Percentiles rank a stretch among this genome's conserved stretches.
phyloP scores from a whole-genome alignment of 2,888 invertebrate species.

The Ferrisia virgata region DNA sequence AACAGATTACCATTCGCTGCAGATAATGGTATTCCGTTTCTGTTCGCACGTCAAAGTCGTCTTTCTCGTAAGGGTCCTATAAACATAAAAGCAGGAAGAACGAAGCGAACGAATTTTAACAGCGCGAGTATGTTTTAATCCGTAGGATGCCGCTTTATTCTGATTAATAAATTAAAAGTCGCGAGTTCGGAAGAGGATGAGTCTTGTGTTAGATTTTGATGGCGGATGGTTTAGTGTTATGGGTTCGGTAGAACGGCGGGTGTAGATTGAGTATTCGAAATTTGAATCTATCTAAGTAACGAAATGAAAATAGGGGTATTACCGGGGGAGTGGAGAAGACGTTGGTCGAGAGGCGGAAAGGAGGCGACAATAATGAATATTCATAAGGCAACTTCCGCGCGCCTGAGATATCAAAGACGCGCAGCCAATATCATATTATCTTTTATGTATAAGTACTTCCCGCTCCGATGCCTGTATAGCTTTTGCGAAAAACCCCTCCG shows the following conservation, averaged over 20 bases:
- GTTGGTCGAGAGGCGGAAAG: not conserved
- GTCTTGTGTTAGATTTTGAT: constrained; percentile 35
- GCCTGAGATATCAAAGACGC: constrained; percentile 38
- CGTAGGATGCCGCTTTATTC: constrained; percentile 42
- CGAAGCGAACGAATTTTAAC: constrained; percentile 37
- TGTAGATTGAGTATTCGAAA: constrained; percentile 44
- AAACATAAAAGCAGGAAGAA: constrained; percentile 34
- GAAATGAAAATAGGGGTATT: constrained; percentile 38
- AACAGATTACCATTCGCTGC: constrained; percentile 22
- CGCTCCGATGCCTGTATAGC: constrained; percentile 32
- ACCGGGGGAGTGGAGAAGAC: constrained; percentile 10
- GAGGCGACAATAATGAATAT: constrained; percentile 48
- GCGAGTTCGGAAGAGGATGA: constrained; percentile 41
- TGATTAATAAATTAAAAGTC: constrained; percentile 46
- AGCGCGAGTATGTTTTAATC: constrained; percentile 42
- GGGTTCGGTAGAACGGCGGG: constrained; percentile 18
- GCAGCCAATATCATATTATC: constrained; percentile 47
- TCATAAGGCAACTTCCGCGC: constrained; percentile 46
- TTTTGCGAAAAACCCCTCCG: constrained; percentile 38
- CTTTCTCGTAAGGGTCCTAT: constrained; percentile 15
- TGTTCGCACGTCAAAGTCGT: constrained; percentile 32
- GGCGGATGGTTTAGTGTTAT: constrained; percentile 41
- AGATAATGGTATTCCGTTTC: constrained; percentile 33
- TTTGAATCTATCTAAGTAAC: constrained; percentile 45
- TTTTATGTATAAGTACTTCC: constrained; percentile 47